Evolutionary conservation across 2,888 invertebrate genomes (phyloP), one percentile per base, ranked within the genome.

Genomic region (Camponotus fellah): DNA sequence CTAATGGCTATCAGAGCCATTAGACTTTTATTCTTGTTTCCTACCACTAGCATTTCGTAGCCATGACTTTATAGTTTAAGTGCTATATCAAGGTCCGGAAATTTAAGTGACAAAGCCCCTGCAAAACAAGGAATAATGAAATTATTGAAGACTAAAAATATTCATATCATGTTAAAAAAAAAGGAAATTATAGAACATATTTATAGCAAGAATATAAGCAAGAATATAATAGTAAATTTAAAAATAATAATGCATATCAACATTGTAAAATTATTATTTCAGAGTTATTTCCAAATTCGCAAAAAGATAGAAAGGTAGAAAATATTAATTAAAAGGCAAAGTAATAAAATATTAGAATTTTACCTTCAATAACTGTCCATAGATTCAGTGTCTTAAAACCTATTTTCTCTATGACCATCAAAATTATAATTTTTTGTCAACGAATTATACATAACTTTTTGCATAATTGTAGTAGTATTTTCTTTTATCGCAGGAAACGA

Each of bases 391-490:
- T 60, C 32, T 64, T 64, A 4, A 64, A 37, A 37, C 64, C 64
- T 64, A n/a, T 64, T 12, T 64, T 64, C 9, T 64, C 64, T 37
- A 64, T 64, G 64, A 2, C 64, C 64, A 64, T 64, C 64, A 64
- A 64, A 64, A 64, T 64, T 64, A 10, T 64, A 64, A 37, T 64
- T 37, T 14, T 10, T 64, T 3, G 64, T 37, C 37, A 64, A 4
- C 0, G 64, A 64, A 37, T 64, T 64, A 37, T 64, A 64, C 64
- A 64, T 64, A 3, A 64, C 0, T 64, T 37, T 64, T 64, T 64
- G 37, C 64, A 64, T 64, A 37, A 64, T 37, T 64, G 14, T n/a
- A 4, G 64, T 64, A 37, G 14, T 10, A 64, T 37, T 37, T 64
- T 6, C 3, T 64, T 64, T 64, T n/a, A 64, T 64, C 37, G n/a